These are phyloP conservation scores for Trichechus manatus DNA, from an alignment of 2,113 vertebrate genomes.

Conservation along the genomic window DNA sequence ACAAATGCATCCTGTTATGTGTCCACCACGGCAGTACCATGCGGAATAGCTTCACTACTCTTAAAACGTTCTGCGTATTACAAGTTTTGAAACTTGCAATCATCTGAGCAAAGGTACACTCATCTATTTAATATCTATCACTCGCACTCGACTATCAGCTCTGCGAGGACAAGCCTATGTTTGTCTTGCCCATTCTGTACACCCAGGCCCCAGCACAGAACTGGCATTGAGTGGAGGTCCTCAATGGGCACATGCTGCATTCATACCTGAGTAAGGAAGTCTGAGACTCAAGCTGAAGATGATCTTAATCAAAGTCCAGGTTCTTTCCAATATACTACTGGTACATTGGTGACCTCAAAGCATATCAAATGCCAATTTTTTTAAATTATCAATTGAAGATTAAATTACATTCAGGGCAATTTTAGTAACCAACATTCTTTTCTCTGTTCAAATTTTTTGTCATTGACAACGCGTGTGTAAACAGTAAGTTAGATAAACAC, in stretches of 20 bases:
- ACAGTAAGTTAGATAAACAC: neutral
- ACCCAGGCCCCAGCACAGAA: neutral
- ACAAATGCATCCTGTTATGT: too few species aligned
- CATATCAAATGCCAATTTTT: neutral
- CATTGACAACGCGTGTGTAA: too few species aligned
- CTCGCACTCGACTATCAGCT: too few species aligned
- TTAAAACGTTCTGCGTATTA: too few species aligned
- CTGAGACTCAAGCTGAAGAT: accelerated
- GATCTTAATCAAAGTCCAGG: neutral
- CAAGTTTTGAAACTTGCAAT: neutral
- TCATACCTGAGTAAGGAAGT: accelerated
- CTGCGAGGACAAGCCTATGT: neutral
- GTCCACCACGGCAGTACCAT: too few species aligned
- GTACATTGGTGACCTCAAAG: too few species aligned
- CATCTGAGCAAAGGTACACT: neutral
- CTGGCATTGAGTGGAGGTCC: neutral
- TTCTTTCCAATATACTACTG: neutral
- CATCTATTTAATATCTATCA: neutral
- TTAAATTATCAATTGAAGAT: neutral
- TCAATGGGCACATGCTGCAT: accelerated
- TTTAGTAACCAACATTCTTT: neutral
- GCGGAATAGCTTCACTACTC: too few species aligned
- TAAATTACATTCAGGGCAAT: neutral
- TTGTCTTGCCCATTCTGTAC: neutral
- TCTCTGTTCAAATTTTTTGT: neutral